Percentiles rank a stretch among this genome's conserved stretches.
Evolutionary conservation across 2,888 invertebrate species (phyloP).

Genomic region (Drosophila algonquin): DNA sequence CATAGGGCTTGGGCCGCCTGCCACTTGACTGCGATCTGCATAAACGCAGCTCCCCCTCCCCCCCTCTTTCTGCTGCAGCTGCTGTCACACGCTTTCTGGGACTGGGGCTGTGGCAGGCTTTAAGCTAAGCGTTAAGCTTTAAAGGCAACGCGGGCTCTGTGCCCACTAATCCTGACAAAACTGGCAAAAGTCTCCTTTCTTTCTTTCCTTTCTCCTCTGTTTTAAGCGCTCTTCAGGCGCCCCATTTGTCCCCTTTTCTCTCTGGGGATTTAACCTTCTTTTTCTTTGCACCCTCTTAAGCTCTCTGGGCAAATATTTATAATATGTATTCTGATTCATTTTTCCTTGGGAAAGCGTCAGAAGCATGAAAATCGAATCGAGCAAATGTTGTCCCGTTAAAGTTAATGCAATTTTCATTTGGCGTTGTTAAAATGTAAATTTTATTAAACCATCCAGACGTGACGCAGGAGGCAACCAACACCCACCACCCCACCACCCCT

Average conservation of each 20-base stretch:
- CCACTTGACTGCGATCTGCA: slow-evolving; percentile 76
- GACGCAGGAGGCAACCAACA: slow-evolving; percentile 33
- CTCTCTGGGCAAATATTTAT: slow-evolving; percentile 35
- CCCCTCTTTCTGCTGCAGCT: slow-evolving; percentile 7
- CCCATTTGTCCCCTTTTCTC: slow-evolving; percentile 37
- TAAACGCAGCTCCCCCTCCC: slow-evolving; percentile 61
- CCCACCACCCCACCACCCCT: slow-evolving; percentile 7
- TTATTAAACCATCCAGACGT: slow-evolving; percentile 66
- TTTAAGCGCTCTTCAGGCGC: slow-evolving; percentile 22
- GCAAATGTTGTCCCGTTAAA: slow-evolving; percentile 56
- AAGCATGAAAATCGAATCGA: slow-evolving; percentile 33
- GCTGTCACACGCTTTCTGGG: slow-evolving; percentile 28
- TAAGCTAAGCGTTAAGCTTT: slow-evolving; percentile 33
- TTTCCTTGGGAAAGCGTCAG: slow-evolving; percentile 14
- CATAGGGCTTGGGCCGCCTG: slow-evolving; percentile 37
- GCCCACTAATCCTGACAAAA: slow-evolving; percentile 42
- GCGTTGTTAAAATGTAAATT: slow-evolving; percentile 70
- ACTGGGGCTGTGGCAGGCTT: slow-evolving; percentile 20
- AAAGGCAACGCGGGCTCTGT: slow-evolving; percentile 27
- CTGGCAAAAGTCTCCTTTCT: slow-evolving; percentile 37
- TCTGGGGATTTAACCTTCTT: background rate
- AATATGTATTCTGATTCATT: slow-evolving; percentile 42
- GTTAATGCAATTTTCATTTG: slow-evolving; percentile 64
- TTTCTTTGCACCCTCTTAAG: background rate
- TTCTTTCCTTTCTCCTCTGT: background rate